Base-by-base conservation (phyloP, 2,888 invertebrate species). In the Parnassius glacialis region DNA sequence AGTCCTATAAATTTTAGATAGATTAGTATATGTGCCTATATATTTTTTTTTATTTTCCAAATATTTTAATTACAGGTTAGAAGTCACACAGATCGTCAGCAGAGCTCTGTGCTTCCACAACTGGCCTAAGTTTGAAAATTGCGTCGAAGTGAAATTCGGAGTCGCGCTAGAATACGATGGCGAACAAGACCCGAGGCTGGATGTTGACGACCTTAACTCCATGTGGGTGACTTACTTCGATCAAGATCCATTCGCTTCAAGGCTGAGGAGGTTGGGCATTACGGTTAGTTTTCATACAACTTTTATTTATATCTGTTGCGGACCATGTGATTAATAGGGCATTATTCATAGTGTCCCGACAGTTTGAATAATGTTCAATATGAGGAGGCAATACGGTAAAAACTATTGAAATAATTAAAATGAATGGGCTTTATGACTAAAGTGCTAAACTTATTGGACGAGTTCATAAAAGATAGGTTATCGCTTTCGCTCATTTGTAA, bases 101-200 rank as follows among this genome's bases (percentile, higher is more conserved):
- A 72, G 76, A 0, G 71, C 76, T 0, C 65, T 80, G 12, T 92
- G 92, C 75, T 85, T 82, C 65, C 74, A 87, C 65, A 77, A 83
- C 67, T 92, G 92, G 92, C 92, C 91, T 0, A 74, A 78, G 58
- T 84, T 74, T 62, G 83, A 85, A 65, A 71, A 67, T 13, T 92
- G 92, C 66, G 73, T 81, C 0, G 78, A 80, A 25, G 79, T 92
- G 5, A 75, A 70, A 44, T 88, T 89, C 70, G 85, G 84, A 0
- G 81, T 91, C 0, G 81, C 87, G 0, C 77, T 92, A 25, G 73
- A 74, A 16, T 84, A 82, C 41, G 82, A 78, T 0, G 83, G 80
- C 0, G 71, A 73, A 0, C 64, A 62, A 62, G 74, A 74, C 0
- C 69, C 62, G 13, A 65, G 81, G 61, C 77, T 92, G n/a, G 79